Evolutionary conservation across 2,797 vertebrate species (phyloP).

Genomic region (Chelon labrosus): DNA sequence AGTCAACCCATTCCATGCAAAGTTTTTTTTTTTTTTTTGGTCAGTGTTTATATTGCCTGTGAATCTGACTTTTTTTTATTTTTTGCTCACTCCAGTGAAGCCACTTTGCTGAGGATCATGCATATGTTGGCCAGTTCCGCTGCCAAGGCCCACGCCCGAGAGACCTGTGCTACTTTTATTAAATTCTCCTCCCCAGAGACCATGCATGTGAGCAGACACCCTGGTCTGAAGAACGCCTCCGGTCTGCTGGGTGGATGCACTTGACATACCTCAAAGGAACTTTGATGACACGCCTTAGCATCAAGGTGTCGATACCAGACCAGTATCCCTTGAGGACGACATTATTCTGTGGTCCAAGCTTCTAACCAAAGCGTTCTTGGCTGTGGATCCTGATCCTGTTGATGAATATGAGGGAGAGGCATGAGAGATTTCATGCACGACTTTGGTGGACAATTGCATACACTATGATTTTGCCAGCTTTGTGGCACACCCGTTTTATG

Average conservation of each 20-base stretch:
- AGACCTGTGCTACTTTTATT: constrained; percentile 83
- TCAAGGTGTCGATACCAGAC: constrained; percentile 2
- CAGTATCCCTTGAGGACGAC: not conserved
- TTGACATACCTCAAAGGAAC: constrained; percentile 33
- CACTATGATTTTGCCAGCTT: constrained; percentile 22
- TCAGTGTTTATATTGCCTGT: not conserved
- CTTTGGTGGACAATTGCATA: constrained; percentile 11
- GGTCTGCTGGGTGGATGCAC: constrained; percentile 66
- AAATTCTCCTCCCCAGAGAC: constrained; percentile 87
- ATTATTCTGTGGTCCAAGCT: not conserved
- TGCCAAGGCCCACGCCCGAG: constrained; percentile 70
- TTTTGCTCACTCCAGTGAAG: constrained; percentile 76
- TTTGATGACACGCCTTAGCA: not conserved
- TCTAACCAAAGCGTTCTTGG: constrained; percentile 8
- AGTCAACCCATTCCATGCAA: not conserved
- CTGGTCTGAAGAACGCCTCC: constrained; percentile 68
- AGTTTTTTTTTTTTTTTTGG: not conserved
- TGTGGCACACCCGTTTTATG: constrained; percentile 63
- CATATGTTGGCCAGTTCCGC: constrained; percentile 82
- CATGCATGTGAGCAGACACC: constrained; percentile 84
- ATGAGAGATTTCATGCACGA: constrained; percentile 28
- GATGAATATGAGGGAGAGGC: constrained; percentile 48
- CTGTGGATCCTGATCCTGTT: constrained; percentile 13
- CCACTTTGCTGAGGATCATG: constrained; percentile 80
- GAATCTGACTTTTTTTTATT: constrained; percentile 19